Conservation (phyloP, 2,113 vertebrate genomes). For the Gymnogyps californianus region DNA sequence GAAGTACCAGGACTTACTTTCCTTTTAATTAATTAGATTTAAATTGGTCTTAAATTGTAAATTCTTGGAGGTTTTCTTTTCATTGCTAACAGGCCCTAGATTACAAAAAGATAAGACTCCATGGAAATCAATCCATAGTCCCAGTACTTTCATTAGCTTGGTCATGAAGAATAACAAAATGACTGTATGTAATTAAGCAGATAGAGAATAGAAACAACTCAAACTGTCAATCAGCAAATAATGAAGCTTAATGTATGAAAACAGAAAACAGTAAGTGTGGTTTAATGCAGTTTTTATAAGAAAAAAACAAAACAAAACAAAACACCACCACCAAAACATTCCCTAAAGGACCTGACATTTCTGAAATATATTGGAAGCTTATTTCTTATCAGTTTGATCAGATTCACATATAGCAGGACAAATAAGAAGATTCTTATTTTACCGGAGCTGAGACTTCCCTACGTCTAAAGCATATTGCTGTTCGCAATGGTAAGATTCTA, state of each 20-base stretch:
- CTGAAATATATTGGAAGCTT: constrained; percentile 62
- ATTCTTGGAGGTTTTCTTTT: constrained; percentile 40
- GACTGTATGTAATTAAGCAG: constrained; percentile 66
- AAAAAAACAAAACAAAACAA: neutral
- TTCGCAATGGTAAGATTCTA: neutral
- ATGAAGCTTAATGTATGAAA: constrained; percentile 60
- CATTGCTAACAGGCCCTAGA: constrained; percentile 66
- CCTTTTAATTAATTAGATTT: constrained; percentile 70
- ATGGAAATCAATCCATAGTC: constrained; percentile 60
- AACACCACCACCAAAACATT: neutral
- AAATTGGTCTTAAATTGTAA: constrained; percentile 72
- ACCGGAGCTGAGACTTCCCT: constrained; percentile 52
- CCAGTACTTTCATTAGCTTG: constrained; percentile 64
- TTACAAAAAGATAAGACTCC: constrained; percentile 60
- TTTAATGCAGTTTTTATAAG: constrained; percentile 37
- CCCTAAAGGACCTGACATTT: constrained; percentile 57
- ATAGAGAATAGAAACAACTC: constrained; percentile 55
- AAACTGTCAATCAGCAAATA: constrained; percentile 60
- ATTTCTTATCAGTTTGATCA: constrained; percentile 74
- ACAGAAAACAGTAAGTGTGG: neutral
- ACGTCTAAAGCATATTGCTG: neutral
- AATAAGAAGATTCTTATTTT: constrained; percentile 58
- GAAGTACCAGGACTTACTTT: constrained; percentile 47
- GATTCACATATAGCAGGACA: constrained; percentile 54
- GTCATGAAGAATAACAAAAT: constrained; percentile 67